Base-by-base conservation (phyloP, 2,113 vertebrate genomes). In the Rousettus leschenaultii region DNA sequence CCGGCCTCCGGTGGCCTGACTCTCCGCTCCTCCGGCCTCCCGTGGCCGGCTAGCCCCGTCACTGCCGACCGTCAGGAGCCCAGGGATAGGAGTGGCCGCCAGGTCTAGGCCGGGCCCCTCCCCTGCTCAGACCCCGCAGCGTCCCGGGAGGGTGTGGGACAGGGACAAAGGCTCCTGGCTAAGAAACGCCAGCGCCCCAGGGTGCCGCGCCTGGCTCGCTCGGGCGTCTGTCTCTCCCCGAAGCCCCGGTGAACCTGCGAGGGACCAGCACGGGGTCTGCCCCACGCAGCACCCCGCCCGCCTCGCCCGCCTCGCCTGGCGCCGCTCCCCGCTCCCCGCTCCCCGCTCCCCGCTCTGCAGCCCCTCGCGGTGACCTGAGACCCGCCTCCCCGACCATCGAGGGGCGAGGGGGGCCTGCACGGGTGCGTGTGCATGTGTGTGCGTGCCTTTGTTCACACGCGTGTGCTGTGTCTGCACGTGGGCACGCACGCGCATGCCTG, bases 221-320 rank as follows among this genome's bases (percentile, higher is more conserved):
- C 57, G 35, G 0, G 43, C 2, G 0, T 7, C n/a, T 21, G 28
- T 22, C 89, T 51, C 74, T 22, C 48, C 66, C 43, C 19, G 2
- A 6, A 38, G 40, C 18, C 9, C 66, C 4, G 30, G 3, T 0
- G 22, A 24, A 8, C 59, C 35, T 2, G 0, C 14, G 13, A 30
- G 2, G 19, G 63, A 30, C 30, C 15, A 3, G 40, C 63, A 21
- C 1, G 0, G 9, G 10, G 45, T 2, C 45, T 10, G 45, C 45
- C 0, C 15, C 0, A 11, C 0, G 0, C 21, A 30, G 18, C 33
- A 11, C 33, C 33, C 33, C 0, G 1, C n/a, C 3, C 0, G 40
- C 18, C 45, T 10, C 6, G 45, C 28, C 16, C 43, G 4, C 26
- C 85, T 5, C 9, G 1, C 2, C 80, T 2, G 24, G 13, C 45